Evolutionary conservation across 2,797 vertebrate genomes (phyloP), one percentile per base, ranked within the genome.

Genomic region (Odontamblyopus lacepedii): DNA sequence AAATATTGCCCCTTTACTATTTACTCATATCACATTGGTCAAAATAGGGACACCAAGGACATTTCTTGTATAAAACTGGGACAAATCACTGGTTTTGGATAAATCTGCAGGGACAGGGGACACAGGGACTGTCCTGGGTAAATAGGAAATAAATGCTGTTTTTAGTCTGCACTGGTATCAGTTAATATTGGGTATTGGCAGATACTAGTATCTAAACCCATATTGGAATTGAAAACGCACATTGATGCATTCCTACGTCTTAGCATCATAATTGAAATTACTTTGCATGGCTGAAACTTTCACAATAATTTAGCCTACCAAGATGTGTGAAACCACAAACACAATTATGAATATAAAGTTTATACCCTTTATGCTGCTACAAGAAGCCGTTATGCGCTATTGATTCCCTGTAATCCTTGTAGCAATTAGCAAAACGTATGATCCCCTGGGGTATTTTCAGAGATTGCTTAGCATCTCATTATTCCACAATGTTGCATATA

Each of bases 391-490:
- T 7, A 38, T 67, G 29, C n/a, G 64, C 18, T 50, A 66, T 67
- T 53, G 64, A 67, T 67, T 67, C 51, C 64, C 44, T 67, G 29
- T 67, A 67, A 67, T 67, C 64, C 48, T 67, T 53, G 44, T 48
- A 67, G 64, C 64, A 67, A 67, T 51, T 67, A 67, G 50, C 16
- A 53, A 67, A 62, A 70, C 57, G 23, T 32, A 48, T 19, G 38
- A 59, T 35, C 18, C 66, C 53, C 29, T 5, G 29, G 3, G 50
- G 48, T 13, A 53, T 18, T 55, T 55, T 55, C 48, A 32, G n/a
- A 53, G 50, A 67, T 32, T 67, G 48, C 65, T 32, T n/a, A 13
- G 11, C 48, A 53, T 67, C 27, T 64, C 64, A 71, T 75, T 81
- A 61, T 38, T 67, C 48, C 11, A 12, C 65, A 67, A 11, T n/a